Base-by-base conservation (phyloP, 2,113 vertebrate species). In the Notothenia rossii region DNA sequence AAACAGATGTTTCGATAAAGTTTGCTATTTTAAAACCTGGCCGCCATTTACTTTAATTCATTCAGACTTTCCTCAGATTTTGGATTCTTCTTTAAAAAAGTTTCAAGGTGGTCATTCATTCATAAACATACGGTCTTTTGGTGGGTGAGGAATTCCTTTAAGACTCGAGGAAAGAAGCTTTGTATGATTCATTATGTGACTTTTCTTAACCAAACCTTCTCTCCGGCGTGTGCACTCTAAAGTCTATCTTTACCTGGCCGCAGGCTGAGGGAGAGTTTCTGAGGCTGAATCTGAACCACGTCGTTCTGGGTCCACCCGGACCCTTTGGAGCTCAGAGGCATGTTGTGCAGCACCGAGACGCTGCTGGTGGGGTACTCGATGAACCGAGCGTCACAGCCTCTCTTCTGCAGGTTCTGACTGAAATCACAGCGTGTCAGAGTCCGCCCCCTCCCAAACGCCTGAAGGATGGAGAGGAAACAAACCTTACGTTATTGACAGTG, bases 241-340 rank as follows among this genome's bases (percentile, higher is more conserved):
- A 1, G 17, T 9, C 10, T 43, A 12, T 7, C 2, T 93, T 94
- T 88, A 99, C 98, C 98, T 0, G 98, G 98, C 36, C 97, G 92
- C 56, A 99, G 94, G 82, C 89, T 96, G 76, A 99, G 80, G 0
- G 96, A 88, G 0, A 99, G 89, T 68, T 96, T 95, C 93, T 99
- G 98, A 0, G 98, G 98, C 0, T 80, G 95, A 76, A 99, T 97
- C 94, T 99, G 98, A 0, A 97, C 96, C 46, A 97, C 95, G 0
- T 97, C 95, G 0, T 94, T 89, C 78, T 95, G 95, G 0, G 71
- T 73, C 0, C 90, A 75, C 5, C 95, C 93, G 0, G 96, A 97
- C 4, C 97, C 96, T 84, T 97, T 97, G 59, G 91, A 96, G 87
- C 98, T 99, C 85, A 99, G 93, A 0, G 96, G 95, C 56, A 89